phyloP scores from a whole-genome alignment of 2,888 invertebrate genomes.

The Sialis lutaria region DNA sequence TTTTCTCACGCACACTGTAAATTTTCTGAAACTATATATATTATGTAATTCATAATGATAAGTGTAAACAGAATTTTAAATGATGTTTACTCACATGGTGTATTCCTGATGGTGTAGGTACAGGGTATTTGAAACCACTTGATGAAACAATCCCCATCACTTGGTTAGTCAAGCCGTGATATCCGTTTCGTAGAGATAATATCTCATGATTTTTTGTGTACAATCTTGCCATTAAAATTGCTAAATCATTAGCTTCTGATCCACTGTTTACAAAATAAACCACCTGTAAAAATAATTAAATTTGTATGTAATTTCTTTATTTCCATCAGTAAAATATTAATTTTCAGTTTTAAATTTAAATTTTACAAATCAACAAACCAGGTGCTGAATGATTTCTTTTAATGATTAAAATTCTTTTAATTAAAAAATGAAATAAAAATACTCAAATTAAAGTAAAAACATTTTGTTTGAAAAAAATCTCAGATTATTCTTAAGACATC shows the following conservation, averaged over 20 bases:
- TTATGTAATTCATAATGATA: too few relatives aligned
- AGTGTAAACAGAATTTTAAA: too few relatives aligned
- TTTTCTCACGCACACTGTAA: too few relatives aligned
- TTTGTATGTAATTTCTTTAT: not conserved
- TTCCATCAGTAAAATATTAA: not conserved
- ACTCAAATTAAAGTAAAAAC: too few relatives aligned
- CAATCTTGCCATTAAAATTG: constrained; percentile 68
- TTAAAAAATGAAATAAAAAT: too few relatives aligned
- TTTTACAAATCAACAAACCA: too few relatives aligned
- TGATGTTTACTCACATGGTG: constrained; percentile 45
- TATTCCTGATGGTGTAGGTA: constrained; percentile 50
- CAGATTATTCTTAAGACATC: too few relatives aligned
- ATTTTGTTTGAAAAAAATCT: too few relatives aligned
- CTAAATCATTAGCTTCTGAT: constrained; percentile 93
- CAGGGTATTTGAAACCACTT: constrained; percentile 59
- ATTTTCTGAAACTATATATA: too few relatives aligned
- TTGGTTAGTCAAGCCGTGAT: constrained; percentile 82
- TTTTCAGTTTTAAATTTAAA: too few relatives aligned
- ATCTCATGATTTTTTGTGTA: constrained; percentile 76
- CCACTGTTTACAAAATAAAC: constrained; percentile 93
- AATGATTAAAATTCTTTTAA: too few relatives aligned
- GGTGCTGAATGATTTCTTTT: too few relatives aligned
- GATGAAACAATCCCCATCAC: constrained; percentile 65
- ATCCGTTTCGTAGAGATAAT: constrained; percentile 71
- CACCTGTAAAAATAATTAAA: constrained; percentile 34